Base-by-base conservation (phyloP, 1,140 invertebrate genomes). In the Hycleus cichorii region DNA sequence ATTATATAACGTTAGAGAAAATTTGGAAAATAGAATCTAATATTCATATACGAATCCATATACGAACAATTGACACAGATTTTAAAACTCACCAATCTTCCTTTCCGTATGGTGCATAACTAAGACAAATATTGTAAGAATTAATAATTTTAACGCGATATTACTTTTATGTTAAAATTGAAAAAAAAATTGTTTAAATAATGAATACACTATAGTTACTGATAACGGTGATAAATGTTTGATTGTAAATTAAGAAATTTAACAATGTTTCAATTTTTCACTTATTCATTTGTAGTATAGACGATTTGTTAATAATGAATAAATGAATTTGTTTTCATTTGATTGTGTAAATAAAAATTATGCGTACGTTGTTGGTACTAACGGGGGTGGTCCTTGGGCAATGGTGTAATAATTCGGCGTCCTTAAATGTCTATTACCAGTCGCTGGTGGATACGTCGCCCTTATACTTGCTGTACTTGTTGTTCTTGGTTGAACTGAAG, bases 41-140 rank as follows among this genome's bases (percentile, higher is more conserved):
- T 5, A 54, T 51, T 46, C 51, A 12, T 46, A 46, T 47, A 47
- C 52, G 39, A 46, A 47, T 39, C 43, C 44, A 45, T 18, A 18
- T 47, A 55, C 52, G 45, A 47, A 47, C 51, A 52, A 44, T 52
- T 52, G 2, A 43, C 27, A 50, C 12, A 5, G 32, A 52, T 44
- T 55, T 24, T 25, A 49, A 44, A 70, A 80, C 79, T 81, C 75
- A 81, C 80, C 80, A 81, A 70, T 80, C 78, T 74, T 80, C 80
- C 77, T 81, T 80, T 70, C 76, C 77, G 76, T 80, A 80, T 70
- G 76, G 75, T 70, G 78, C 77, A 77, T 79, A 80, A 79, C 80
- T 81, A 79, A 74, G 75, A 69, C 71, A 55, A 38, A 55, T 45
- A 46, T 54, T 32, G 32, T 7, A 32, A 32, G 32, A 32, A 32